Conservation (phyloP, 2,888 invertebrate species). For the Nemurella pictetii region DNA sequence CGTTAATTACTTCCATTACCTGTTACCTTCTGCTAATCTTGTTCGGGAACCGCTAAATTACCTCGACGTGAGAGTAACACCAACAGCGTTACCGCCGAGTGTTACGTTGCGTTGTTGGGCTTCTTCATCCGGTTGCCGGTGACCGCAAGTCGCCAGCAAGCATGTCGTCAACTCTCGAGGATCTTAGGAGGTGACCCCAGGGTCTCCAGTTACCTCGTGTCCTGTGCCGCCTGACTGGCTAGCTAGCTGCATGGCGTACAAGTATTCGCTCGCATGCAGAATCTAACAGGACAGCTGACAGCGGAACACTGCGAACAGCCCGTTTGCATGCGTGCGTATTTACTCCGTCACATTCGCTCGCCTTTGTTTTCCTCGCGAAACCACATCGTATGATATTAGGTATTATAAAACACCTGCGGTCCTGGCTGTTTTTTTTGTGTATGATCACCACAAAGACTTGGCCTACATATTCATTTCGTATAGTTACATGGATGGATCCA, state of each 20-base stretch:
- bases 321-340: not conserved
- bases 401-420: not conserved
- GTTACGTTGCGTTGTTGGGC: not conserved
- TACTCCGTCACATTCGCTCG: not conserved
- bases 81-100: too few relatives aligned
- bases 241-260: not conserved
- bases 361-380: not conserved
- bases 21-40: not conserved
- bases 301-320: too few relatives aligned
- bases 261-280: not conserved
- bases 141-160: not conserved
- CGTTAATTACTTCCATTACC: not conserved
- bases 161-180: not conserved
- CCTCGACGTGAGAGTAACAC: not conserved
- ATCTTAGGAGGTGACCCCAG: not conserved
- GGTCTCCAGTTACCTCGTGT: not conserved
- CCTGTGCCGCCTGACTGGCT: not conserved
- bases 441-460: not conserved
- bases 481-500: not conserved
- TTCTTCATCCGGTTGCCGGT: not conserved
- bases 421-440: not conserved
- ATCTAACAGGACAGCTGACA: not conserved
- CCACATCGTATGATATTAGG: not conserved
- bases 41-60: not conserved
- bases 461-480: not conserved